Evolutionary conservation across 64 coral and sea anemone species (phyloP).

Genomic region (Dendronephthya gigantea): DNA sequence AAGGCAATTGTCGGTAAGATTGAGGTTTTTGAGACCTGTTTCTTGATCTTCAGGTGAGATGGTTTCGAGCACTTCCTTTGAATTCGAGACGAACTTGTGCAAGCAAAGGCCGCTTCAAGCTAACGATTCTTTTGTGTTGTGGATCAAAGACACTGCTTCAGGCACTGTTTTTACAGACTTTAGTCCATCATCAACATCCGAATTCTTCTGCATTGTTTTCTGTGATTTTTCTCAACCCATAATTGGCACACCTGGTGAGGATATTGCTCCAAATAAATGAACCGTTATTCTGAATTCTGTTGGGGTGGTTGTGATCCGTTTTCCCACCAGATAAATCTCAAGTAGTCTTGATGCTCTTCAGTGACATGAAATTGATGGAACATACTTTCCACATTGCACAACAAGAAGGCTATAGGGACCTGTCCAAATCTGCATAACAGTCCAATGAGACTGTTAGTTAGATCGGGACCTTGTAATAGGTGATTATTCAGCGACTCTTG

Average conservation of each 20-base stretch:
- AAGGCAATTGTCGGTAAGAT: neutral
- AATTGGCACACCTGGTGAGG: neutral
- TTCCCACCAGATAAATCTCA: neutral
- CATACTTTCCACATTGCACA: neutral
- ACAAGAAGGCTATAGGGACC: neutral
- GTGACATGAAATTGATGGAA: constrained; percentile 7
- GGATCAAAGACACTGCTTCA: neutral
- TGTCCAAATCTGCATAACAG: neutral
- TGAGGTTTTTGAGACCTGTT: neutral
- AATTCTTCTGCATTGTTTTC: neutral
- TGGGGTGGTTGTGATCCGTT: neutral
- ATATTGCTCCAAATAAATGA: neutral
- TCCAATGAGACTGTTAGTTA: neutral
- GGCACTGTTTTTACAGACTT: neutral
- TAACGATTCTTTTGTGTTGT: neutral
- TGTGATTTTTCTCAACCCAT: neutral
- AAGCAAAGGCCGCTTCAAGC: neutral
- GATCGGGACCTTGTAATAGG: neutral
- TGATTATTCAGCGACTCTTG: neutral
- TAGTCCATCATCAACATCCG: neutral
- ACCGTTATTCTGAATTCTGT: neutral
- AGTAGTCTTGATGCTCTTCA: neutral
- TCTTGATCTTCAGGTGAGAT: neutral
- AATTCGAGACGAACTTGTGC: constrained; percentile 9
- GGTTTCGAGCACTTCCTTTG: neutral